phyloP scores from a whole-genome alignment of 2,797 vertebrate genomes.

The Sebastes cheni region DNA sequence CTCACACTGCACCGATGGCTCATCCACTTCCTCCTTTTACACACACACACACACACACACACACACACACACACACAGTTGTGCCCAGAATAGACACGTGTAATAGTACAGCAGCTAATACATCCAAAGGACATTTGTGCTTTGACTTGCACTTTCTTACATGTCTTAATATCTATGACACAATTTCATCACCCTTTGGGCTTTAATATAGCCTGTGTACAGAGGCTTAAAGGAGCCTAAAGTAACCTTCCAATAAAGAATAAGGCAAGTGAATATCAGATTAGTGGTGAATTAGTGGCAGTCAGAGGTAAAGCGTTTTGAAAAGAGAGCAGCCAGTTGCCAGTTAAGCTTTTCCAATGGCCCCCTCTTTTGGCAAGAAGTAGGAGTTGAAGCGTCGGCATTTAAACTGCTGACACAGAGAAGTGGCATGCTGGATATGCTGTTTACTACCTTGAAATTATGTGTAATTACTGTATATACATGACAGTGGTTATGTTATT shows the following conservation, averaged over 20 bases:
- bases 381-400: conserved; percentile 7
- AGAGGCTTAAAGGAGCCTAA: background rate
- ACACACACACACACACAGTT: background rate
- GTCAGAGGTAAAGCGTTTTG: background rate
- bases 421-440: background rate
- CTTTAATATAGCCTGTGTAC: background rate
- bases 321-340: background rate
- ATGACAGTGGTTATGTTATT: background rate
- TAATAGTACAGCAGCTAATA: conserved; percentile 2
- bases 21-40: background rate
- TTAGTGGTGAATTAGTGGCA: background rate
- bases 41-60: background rate
- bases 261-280: background rate
- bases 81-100: background rate
- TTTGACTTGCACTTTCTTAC: background rate
- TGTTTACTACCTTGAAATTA: background rate
- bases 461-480: background rate
- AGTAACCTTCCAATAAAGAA: background rate
- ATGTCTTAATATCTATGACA: background rate
- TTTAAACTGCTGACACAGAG: conserved; percentile 19
- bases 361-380: conserved; percentile 75
- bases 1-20: background rate
- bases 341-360: conserved; percentile 58
- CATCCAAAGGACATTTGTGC: conserved; percentile 1
- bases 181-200: background rate